These are phyloP conservation scores for Macaria notata DNA, from an alignment of 2,888 invertebrate genomes.

Conservation along the genomic window DNA sequence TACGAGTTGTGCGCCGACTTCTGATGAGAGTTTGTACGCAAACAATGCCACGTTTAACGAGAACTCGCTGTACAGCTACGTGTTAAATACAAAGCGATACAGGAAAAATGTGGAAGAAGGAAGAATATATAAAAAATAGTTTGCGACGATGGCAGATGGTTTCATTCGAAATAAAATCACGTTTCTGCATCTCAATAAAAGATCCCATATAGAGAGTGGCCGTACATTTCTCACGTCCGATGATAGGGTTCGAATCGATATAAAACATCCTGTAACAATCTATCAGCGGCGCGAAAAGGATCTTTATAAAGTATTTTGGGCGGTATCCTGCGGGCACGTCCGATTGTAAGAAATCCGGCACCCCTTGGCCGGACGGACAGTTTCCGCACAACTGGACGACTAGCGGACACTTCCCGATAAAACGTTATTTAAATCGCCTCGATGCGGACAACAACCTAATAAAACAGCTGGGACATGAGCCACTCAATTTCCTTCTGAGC, in stretches of 20 bases:
- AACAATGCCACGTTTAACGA: constrained; percentile 4
- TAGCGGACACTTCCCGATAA: constrained; percentile 41
- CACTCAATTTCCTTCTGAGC: no score
- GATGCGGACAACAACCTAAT: constrained; percentile 25
- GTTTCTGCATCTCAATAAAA: constrained; percentile 24
- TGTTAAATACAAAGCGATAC: no score
- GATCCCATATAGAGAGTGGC: constrained; percentile 20
- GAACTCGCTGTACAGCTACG: no score
- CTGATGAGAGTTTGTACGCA: constrained; percentile 10
- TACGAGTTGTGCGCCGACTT: constrained; percentile 17
- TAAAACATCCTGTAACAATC: constrained; percentile 63
- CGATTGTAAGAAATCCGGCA: constrained; percentile 55
- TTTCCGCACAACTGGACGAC: constrained; percentile 51
- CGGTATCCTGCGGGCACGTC: constrained; percentile 59
- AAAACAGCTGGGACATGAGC: constrained; percentile 1
- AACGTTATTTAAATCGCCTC: constrained; percentile 30
- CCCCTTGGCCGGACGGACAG: constrained; percentile 54
- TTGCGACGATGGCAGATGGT: constrained; percentile 4
- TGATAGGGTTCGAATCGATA: constrained; percentile 57
- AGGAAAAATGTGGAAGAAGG: no score
- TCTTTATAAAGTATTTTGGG: constrained; percentile 62
- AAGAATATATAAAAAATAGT: no score
- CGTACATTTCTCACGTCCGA: constrained; percentile 42
- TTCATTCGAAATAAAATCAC: constrained; percentile 17
- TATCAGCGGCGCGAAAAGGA: constrained; percentile 55